Conservation (phyloP, 2,797 vertebrate genomes). For the Cottoperca gobio region DNA sequence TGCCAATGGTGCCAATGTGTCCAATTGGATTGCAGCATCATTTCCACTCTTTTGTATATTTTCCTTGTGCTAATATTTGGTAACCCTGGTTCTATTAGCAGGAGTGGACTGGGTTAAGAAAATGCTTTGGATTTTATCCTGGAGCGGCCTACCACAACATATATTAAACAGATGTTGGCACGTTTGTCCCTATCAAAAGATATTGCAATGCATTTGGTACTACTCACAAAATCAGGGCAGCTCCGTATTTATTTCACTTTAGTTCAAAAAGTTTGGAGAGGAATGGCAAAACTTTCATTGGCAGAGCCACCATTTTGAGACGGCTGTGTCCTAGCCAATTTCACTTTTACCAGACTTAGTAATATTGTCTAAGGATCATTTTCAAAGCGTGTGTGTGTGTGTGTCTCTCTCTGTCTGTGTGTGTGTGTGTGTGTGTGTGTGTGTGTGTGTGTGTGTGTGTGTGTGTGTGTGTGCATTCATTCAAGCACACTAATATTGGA, state of each 20-base stretch:
- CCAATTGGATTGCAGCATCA: no score
- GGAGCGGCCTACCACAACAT: not conserved
- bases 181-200: slow-evolving; percentile 2
- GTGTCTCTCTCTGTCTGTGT: slow-evolving; percentile 2
- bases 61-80: no score
- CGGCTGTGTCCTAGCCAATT: slow-evolving; percentile 58
- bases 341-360: slow-evolving; percentile 66
- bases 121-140: not conserved
- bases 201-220: slow-evolving; percentile 4
- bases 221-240: slow-evolving; percentile 35
- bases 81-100: not conserved
- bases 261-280: slow-evolving; percentile 47
- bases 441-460: slow-evolving; percentile 18
- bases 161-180: not conserved
- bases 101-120: not conserved
- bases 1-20: no score
- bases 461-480: slow-evolving; percentile 36
- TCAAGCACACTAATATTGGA: slow-evolving; percentile 63
- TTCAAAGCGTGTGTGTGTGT: slow-evolving; percentile 53
- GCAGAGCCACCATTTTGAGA: slow-evolving; percentile 55
- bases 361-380: slow-evolving; percentile 73
- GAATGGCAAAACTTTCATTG: slow-evolving; percentile 62
- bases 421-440: slow-evolving; percentile 12
- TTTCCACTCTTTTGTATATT: no score
- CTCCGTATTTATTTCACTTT: slow-evolving; percentile 47